Percentiles rank a stretch among this genome's conserved stretches.
phyloP scores from a whole-genome alignment of 37 sponge, comb jelly and placozoan species.

The Aplysina aerophoba region DNA sequence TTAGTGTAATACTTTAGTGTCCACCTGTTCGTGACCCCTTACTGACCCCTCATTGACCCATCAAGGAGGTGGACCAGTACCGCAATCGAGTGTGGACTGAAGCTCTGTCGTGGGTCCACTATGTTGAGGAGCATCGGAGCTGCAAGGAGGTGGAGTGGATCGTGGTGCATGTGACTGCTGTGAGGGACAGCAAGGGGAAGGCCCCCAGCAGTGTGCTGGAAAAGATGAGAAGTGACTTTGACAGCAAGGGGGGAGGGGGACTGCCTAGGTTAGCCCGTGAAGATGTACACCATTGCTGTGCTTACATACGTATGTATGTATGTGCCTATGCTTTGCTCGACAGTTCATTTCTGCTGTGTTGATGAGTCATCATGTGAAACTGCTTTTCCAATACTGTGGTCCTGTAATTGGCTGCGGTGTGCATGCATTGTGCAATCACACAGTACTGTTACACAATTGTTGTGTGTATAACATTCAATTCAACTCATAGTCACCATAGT shows the following conservation, averaged over 20 bases:
- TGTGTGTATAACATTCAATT: too few species aligned
- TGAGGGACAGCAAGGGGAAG: neutral
- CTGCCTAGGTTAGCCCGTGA: too few species aligned
- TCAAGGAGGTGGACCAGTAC: slow-evolving; percentile 18
- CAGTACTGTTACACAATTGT: too few species aligned
- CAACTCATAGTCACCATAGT: too few species aligned
- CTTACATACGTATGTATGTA: neutral
- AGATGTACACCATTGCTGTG: neutral
- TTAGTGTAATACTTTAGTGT: too few species aligned
- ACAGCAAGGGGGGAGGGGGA: neutral
- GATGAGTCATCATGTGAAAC: too few species aligned
- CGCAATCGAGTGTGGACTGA: neutral
- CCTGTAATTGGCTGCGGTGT: too few species aligned
- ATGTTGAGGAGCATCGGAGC: slow-evolving; percentile 8
- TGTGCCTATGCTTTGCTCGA: neutral
- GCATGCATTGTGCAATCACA: too few species aligned
- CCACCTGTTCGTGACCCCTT: neutral
- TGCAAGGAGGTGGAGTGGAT: slow-evolving; percentile 1
- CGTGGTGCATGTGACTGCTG: neutral
- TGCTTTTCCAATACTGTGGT: too few species aligned
- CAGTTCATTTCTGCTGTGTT: too few species aligned
- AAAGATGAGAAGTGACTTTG: slow-evolving; percentile 14
- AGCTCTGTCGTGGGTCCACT: neutral
- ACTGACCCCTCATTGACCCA: too few species aligned
- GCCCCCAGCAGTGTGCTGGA: neutral